A percentile compares a stretch with the other conserved stretches of the same genome.
phyloP scores from a whole-genome alignment of 1,140 invertebrate species.

The Neelides sp. region DNA sequence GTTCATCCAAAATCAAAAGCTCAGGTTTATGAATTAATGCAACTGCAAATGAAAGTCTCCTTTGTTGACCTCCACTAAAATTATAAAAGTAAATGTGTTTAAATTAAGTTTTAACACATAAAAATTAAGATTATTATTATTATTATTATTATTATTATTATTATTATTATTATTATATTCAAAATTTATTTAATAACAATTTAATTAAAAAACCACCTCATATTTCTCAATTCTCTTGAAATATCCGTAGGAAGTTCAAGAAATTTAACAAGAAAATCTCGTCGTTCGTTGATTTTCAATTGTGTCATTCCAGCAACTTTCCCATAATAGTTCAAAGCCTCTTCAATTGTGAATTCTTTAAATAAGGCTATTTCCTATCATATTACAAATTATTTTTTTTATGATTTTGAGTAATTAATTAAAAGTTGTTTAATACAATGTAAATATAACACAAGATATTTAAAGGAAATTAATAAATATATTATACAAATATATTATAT shows the following conservation, averaged over 20 bases:
- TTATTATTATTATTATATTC: no score
- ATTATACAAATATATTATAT: background rate
- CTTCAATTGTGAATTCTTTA: conserved; percentile 38
- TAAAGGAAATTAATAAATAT: background rate
- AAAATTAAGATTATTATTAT: no score
- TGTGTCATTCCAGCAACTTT: conserved; percentile 32
- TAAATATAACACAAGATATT: no score
- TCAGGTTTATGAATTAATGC: conserved; percentile 40
- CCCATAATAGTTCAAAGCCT: conserved; percentile 40
- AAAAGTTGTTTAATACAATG: no score
- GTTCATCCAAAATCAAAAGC: conserved; percentile 42
- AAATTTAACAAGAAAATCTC: conserved; percentile 10
- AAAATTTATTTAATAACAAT: no score
- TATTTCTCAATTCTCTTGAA: no score
- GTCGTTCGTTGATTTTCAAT: background rate
- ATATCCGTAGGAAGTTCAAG: conserved; percentile 20
- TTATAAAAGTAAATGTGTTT: no score
- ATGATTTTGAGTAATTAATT: no score
- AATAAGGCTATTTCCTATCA: conserved; percentile 39
- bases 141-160: no score
- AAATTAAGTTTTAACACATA: no score
- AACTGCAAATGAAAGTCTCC: conserved; percentile 39
- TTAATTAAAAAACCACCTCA: no score
- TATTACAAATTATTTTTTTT: background rate
- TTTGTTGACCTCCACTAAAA: conserved; percentile 41